These are phyloP conservation scores for Rhingia rostrata DNA, from an alignment of 2,888 invertebrate genomes.

Conservation along the genomic window DNA sequence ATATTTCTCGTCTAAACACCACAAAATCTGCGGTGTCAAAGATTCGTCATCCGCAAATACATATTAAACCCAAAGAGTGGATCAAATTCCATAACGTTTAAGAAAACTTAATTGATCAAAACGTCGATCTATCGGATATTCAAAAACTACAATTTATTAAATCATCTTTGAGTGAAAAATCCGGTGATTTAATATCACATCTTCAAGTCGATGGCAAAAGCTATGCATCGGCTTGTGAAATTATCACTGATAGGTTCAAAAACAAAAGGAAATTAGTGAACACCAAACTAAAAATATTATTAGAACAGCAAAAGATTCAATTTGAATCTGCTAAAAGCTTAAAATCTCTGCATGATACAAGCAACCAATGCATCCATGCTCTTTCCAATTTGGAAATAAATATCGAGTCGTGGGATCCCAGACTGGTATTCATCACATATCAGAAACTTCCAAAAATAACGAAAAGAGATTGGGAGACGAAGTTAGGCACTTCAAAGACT, in stretches of 20 bases:
- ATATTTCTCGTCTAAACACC: too few relatives aligned
- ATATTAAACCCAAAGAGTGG: constrained; percentile 9
- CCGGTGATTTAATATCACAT: too few relatives aligned
- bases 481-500: too few relatives aligned
- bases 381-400: too few relatives aligned
- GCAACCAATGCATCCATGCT: constrained; percentile 20
- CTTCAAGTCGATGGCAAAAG: too few relatives aligned
- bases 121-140: constrained; percentile 34
- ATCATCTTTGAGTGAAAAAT: constrained; percentile 8
- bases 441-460: too few relatives aligned
- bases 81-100: constrained; percentile 36
- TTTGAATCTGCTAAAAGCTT: constrained; percentile 8
- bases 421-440: too few relatives aligned
- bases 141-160: constrained; percentile 32
- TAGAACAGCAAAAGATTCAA: constrained; percentile 15
- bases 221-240: constrained; percentile 27
- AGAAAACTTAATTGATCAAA: constrained; percentile 31
- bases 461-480: too few relatives aligned
- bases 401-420: too few relatives aligned
- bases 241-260: constrained; percentile 20
- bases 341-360: constrained; percentile 24
- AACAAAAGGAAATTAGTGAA: constrained; percentile 45
- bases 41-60: constrained; percentile 18
- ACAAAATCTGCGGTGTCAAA: too few relatives aligned
- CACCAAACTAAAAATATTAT: constrained; percentile 20